Evolutionary conservation across 2,797 vertebrate species (phyloP).

Genomic region (Darevskia nairensis): DNA sequence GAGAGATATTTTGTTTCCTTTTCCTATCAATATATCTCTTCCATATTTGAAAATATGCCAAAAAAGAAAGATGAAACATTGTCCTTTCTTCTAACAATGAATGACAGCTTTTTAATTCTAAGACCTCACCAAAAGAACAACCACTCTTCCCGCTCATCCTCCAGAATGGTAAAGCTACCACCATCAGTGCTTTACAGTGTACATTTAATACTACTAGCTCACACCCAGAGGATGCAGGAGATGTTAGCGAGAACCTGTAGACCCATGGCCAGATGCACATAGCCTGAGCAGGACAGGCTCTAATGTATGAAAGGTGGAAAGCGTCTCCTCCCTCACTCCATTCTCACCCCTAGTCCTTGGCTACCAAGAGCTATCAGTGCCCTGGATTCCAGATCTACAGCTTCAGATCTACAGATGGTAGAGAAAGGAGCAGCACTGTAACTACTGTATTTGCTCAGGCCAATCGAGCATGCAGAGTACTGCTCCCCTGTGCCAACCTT

Average conservation of each 20-base stretch:
- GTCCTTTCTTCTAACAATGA: neutral
- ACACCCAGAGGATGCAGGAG: neutral
- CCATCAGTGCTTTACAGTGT: neutral
- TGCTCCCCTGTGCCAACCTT: neutral
- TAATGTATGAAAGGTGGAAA: neutral
- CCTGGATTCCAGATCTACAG: neutral
- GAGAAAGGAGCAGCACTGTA: neutral
- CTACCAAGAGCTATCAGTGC: neutral
- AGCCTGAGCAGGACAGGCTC: neutral
- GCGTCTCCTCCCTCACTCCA: neutral
- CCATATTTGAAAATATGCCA: neutral
- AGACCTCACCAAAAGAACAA: neutral
- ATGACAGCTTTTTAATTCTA: neutral
- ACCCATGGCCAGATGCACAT: neutral
- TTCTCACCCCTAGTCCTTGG: neutral
- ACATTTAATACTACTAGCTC: neutral
- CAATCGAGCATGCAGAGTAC: neutral
- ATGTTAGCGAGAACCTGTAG: neutral
- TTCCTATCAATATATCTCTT: neutral
- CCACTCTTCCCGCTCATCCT: neutral
- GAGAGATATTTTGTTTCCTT: neutral
- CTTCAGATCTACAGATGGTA: neutral
- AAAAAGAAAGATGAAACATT: neutral
- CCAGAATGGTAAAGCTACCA: neutral
- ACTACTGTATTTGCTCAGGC: too few relatives aligned